Conservation (phyloP, 1,140 invertebrate genomes). For the Leptinotarsa texana region DNA sequence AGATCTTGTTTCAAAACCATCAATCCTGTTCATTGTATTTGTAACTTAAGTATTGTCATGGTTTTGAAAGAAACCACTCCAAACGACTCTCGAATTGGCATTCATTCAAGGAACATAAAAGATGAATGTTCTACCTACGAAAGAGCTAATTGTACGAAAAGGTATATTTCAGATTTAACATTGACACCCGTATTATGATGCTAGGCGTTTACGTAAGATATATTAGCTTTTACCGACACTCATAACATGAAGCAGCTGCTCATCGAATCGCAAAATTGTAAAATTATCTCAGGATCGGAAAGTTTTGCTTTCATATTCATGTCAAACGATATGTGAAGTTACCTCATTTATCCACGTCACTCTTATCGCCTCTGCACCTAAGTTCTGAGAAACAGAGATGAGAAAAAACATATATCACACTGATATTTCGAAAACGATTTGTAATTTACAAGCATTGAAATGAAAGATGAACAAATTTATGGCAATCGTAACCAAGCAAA, state of each 20-base stretch:
- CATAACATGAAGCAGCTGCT: not conserved
- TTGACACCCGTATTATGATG: conserved; percentile 8
- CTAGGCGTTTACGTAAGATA: not conserved
- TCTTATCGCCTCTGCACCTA: no score
- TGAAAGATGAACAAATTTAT: no score
- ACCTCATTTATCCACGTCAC: no score
- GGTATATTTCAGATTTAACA: conserved; percentile 13
- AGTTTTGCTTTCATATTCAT: no score
- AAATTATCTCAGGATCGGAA: not conserved
- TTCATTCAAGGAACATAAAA: conserved; percentile 9
- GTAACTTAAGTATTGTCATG: not conserved
- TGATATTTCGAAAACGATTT: no score
- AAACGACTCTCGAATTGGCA: conserved; percentile 14
- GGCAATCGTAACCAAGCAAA: no score
- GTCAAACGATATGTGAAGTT: no score
- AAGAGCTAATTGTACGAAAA: conserved; percentile 15
- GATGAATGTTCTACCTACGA: not conserved
- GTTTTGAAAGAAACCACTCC: conserved; percentile 16
- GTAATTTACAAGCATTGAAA: no score
- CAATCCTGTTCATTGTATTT: conserved; percentile 6
- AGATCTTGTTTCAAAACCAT: conserved; percentile 11
- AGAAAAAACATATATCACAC: no score
- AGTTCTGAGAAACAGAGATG: no score
- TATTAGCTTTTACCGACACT: not conserved
- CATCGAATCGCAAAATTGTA: conserved; percentile 5